These are phyloP conservation scores for Amphiprion ocellaris DNA, from an alignment of 2,113 vertebrate genomes.

Conservation along the genomic window DNA sequence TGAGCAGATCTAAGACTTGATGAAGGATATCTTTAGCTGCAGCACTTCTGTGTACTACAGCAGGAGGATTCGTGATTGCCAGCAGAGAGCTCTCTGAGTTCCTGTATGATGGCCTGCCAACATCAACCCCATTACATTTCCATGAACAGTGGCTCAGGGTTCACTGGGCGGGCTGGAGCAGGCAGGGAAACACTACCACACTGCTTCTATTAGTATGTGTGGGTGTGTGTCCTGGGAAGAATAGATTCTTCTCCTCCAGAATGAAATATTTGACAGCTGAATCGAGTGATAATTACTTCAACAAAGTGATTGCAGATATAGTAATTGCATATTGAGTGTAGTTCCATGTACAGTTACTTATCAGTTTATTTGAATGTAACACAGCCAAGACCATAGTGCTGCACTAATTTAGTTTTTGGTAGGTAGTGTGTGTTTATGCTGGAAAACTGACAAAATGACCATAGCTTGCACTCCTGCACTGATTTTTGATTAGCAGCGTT, in stretches of 20 bases:
- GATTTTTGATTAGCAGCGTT: not conserved
- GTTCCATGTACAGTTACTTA: constrained; percentile 19
- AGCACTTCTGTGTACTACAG: constrained; percentile 8
- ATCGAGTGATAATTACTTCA: constrained; percentile 39
- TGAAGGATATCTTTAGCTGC: constrained; percentile 20
- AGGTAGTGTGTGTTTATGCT: constrained; percentile 15
- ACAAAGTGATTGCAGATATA: constrained; percentile 37
- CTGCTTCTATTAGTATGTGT: constrained; percentile 8
- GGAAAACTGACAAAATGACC: constrained; percentile 23
- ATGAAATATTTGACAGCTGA: constrained; percentile 48
- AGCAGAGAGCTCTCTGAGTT: constrained; percentile 26
- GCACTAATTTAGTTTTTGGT: constrained; percentile 7
- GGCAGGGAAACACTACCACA: constrained; percentile 17
- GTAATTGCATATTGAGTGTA: constrained; percentile 13
- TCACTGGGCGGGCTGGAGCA: constrained; percentile 44
- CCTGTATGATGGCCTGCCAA: constrained; percentile 61
- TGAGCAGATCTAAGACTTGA: not conserved
- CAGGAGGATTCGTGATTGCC: constrained; percentile 40
- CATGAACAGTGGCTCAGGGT: constrained; percentile 52
- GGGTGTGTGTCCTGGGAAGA: not conserved
- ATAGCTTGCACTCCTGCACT: not conserved
- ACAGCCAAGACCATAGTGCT: constrained; percentile 34
- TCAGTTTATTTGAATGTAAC: constrained; percentile 48
- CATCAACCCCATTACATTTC: constrained; percentile 65
- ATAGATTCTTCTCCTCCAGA: not conserved